Percentiles rank a stretch among this genome's conserved stretches.
Evolutionary conservation across 2,113 vertebrate species (phyloP).

Genomic region (Argyrosomus japonicus): DNA sequence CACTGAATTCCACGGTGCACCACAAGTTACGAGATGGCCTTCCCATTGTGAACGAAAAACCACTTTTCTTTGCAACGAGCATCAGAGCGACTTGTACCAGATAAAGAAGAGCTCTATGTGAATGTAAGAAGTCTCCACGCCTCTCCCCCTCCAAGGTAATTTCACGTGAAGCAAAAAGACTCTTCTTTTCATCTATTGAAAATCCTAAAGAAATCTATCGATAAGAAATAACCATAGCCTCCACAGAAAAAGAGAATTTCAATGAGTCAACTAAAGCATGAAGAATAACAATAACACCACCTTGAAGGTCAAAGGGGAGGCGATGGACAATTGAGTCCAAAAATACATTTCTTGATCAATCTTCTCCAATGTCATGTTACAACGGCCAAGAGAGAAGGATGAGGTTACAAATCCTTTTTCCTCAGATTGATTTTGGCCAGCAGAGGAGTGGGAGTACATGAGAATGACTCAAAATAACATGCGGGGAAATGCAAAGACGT

Average conservation of each 20-base stretch:
- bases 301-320: slow-evolving; percentile 71
- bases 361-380: slow-evolving; percentile 78
- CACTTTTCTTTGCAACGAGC: slow-evolving; percentile 19
- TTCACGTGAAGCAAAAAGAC: slow-evolving; percentile 30
- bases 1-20: slow-evolving; percentile 62
- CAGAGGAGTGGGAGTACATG: slow-evolving; percentile 55
- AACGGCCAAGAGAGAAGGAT: slow-evolving; percentile 71
- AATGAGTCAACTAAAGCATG: slow-evolving; percentile 22
- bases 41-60: slow-evolving; percentile 50
- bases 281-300: slow-evolving; percentile 32
- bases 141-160: slow-evolving; percentile 15
- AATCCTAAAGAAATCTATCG: background rate
- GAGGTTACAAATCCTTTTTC: slow-evolving; percentile 76
- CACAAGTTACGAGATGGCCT: slow-evolving; percentile 61
- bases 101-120: slow-evolving; percentile 17
- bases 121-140: slow-evolving; percentile 2
- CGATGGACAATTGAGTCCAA: slow-evolving; percentile 52
- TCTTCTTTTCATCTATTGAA: slow-evolving; percentile 17
- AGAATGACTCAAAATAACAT: slow-evolving; percentile 73
- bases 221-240: background rate
- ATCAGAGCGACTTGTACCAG: background rate
- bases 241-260: background rate
- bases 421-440: slow-evolving; percentile 77
- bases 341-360: slow-evolving; percentile 83
- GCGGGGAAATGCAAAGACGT: slow-evolving; percentile 53